These are phyloP conservation scores for Thryonomys swinderianus DNA, from an alignment of 2,113 vertebrate species.

Conservation along the genomic window DNA sequence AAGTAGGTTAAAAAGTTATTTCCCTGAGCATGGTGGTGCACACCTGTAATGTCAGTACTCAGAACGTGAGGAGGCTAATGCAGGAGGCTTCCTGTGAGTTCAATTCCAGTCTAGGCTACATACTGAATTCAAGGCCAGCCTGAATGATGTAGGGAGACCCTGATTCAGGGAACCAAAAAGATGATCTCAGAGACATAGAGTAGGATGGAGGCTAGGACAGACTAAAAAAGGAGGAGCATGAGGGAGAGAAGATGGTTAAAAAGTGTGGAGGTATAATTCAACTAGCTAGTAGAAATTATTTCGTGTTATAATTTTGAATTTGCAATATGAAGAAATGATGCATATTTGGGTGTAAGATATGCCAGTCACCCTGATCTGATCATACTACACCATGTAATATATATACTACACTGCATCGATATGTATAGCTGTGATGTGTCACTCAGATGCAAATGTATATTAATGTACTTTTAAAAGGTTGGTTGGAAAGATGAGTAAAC, in stretches of 20 bases:
- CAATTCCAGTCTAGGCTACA: background rate
- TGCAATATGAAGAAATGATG: background rate
- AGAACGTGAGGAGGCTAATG: too few relatives aligned
- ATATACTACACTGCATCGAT: rapidly evolving
- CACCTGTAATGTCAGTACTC: too few relatives aligned
- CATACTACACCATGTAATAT: background rate
- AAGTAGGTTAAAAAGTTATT: background rate
- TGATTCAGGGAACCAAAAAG: background rate
- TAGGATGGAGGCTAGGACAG: background rate
- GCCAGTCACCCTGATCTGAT: background rate
- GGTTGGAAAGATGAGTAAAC: background rate
- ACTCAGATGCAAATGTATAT: background rate
- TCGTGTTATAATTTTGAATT: background rate
- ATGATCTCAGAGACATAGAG: background rate
- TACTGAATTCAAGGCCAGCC: background rate
- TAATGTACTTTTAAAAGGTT: background rate
- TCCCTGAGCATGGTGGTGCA: background rate
- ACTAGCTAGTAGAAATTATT: background rate
- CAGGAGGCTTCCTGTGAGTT: too few relatives aligned
- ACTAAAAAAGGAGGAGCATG: background rate
- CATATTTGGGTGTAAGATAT: background rate
- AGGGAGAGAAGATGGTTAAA: background rate
- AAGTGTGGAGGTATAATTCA: background rate
- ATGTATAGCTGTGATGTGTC: background rate
- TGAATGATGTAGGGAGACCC: background rate